Evolutionary conservation across 2,888 invertebrate genomes (phyloP).

Genomic region (Halocaridina rubra): DNA sequence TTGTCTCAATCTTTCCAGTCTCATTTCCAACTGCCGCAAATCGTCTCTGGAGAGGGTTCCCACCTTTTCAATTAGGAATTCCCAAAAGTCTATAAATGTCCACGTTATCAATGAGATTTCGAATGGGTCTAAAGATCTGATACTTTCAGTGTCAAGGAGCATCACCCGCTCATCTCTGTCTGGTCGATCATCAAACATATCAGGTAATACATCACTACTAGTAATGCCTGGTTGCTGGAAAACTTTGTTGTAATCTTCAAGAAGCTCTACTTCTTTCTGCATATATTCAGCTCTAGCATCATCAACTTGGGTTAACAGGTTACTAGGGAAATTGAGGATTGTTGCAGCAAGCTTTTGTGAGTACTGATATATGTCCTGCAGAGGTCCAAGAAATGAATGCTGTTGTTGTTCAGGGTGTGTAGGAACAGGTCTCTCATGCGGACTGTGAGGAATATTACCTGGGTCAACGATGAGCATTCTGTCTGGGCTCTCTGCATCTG

Average conservation of each 20-base stretch:
- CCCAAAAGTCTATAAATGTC: slow-evolving; percentile 63
- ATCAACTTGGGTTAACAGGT: not conserved
- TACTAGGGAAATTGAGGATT: slow-evolving; percentile 36
- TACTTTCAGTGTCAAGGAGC: slow-evolving; percentile 47
- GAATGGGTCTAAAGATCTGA: slow-evolving; percentile 46
- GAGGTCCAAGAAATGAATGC: slow-evolving; percentile 35
- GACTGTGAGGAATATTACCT: not conserved
- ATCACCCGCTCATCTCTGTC: slow-evolving; percentile 43
- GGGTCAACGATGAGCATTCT: not conserved
- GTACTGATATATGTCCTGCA: slow-evolving; percentile 55
- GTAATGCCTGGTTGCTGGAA: slow-evolving; percentile 37
- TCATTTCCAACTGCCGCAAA: slow-evolving; percentile 36
- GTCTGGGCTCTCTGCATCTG: slow-evolving; percentile 35
- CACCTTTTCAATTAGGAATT: slow-evolving; percentile 60
- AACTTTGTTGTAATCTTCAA: slow-evolving; percentile 55
- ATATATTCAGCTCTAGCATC: slow-evolving; percentile 37
- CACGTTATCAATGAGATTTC: slow-evolving; percentile 61
- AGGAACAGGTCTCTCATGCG: not conserved
- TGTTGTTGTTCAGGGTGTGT: not conserved
- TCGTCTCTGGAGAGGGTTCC: slow-evolving; percentile 58
- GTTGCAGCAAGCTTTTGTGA: slow-evolving; percentile 51
- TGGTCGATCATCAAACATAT: slow-evolving; percentile 44
- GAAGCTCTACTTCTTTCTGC: slow-evolving; percentile 33
- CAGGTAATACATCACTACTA: slow-evolving; percentile 37
- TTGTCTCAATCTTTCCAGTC: slow-evolving; percentile 41